Conservation (phyloP, 1,140 invertebrate species). For the Lordiphosa clarofinis region DNA sequence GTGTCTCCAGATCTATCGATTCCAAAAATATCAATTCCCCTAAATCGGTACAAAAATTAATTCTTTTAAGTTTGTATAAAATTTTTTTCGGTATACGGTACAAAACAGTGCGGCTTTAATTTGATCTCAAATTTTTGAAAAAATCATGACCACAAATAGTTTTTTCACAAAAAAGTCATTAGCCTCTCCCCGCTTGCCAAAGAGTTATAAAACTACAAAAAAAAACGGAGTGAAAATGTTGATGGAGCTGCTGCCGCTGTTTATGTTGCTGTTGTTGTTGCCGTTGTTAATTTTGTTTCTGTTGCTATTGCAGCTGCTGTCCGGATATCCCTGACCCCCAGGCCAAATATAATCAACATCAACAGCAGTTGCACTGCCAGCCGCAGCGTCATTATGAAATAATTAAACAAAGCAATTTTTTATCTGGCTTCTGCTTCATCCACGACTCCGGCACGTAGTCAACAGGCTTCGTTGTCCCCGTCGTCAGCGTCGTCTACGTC, state of each 20-base stretch:
- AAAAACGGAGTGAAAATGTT: conserved; percentile 49
- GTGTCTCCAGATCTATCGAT: too few relatives aligned
- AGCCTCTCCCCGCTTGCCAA: conserved; percentile 11
- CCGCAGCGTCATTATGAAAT: conserved; percentile 75
- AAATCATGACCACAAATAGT: too few relatives aligned
- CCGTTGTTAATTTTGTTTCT: conserved; percentile 35
- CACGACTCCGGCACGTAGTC: background rate
- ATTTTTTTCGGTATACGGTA: too few relatives aligned
- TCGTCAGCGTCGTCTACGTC: conserved; percentile 49
- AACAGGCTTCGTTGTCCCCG: conserved; percentile 21
- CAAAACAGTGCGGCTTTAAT: too few relatives aligned
- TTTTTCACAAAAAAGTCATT: too few relatives aligned
- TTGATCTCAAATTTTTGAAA: too few relatives aligned
- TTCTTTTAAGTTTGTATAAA: too few relatives aligned
- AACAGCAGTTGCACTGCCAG: conserved; percentile 24
- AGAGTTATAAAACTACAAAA: conserved; percentile 49
- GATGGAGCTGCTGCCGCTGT: conserved; percentile 31
- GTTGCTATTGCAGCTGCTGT: conserved; percentile 37
- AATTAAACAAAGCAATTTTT: conserved; percentile 76
- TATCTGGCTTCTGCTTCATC: conserved; percentile 40
- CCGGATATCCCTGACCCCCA: conserved; percentile 67
- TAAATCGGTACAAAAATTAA: too few relatives aligned
- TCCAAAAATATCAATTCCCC: too few relatives aligned
- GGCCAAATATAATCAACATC: conserved; percentile 72
- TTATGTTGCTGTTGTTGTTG: conserved; percentile 26